phyloP scores from a whole-genome alignment of 1,140 invertebrate genomes.

The Apis mellifera region Amel_HAv3.1 CM009931.2:14106001-14106500 shows the following conservation, averaged over 20 bases:
- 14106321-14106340: constrained; percentile 24
- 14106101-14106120: constrained; percentile 57
- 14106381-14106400: constrained; percentile 61
- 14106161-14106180: constrained; percentile 56
- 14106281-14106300: constrained; percentile 58
- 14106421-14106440: constrained; percentile 54
- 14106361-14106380: constrained; percentile 69
- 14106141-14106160: constrained; percentile 22
- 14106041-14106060: background rate
- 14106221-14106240: no score
- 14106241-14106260: background rate
- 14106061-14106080: background rate
- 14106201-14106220: constrained; percentile 65
- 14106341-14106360: constrained; percentile 60
- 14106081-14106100: constrained; percentile 43
- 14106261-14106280: constrained; percentile 52
- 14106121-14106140: constrained; percentile 45
- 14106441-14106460: constrained; percentile 68
- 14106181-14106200: constrained; percentile 15
- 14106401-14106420: constrained; percentile 50
- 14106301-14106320: constrained; percentile 60
- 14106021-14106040: background rate
- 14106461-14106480: constrained; percentile 59
- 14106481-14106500: constrained; percentile 28
- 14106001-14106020: background rate